Base-by-base conservation (phyloP, 2,888 invertebrate species). In the Corbicula japonica region DNA sequence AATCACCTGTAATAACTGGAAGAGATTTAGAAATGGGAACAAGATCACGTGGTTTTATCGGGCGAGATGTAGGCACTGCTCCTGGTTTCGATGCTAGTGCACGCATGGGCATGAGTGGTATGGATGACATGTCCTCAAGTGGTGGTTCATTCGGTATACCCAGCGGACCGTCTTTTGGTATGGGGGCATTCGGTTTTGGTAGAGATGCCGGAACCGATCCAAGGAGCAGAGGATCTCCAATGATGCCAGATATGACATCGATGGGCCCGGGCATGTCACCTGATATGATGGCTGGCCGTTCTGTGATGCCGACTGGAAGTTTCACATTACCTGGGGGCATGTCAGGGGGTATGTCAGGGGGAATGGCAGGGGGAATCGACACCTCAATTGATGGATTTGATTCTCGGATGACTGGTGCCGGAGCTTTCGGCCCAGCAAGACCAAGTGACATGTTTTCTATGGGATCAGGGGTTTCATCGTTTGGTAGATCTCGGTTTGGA, bases 301-400 rank as follows among this genome's bases (percentile, higher is more conserved):
- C 30, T 18, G 32, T 26, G 52, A 3, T 32, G 1, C 52, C 34
- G 2, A 23, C 34, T 32, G 56, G 56, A 34, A 21, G 23, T 6
- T 21, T 30, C 15, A 8, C 46, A n/a, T n/a, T n/a, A n/a, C n/a
- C n/a, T n/a, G n/a, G n/a, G n/a, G n/a, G n/a, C n/a, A n/a, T n/a
- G 18, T 28, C 1, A 18, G 18, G 26, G 6, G 41, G 30, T 26
- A 44, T 62, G 46, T 18, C 26, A 30, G 30, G 44, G 15, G 61
- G 21, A 34, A 48, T 63, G 28, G 34, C 48, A 8, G 41, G 61
- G 61, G 15, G 61, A 30, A 15, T n/a, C n/a, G n/a, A n/a, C n/a
- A 21, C 6, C 46, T 46, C 3, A 4, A 46, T 5, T 15, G n/a
- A n/a, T n/a, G n/a, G n/a, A n/a, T n/a, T n/a, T n/a, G n/a, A n/a